Conservation (phyloP, 1,140 invertebrate genomes). For the Scaptomyza montana region DNA sequence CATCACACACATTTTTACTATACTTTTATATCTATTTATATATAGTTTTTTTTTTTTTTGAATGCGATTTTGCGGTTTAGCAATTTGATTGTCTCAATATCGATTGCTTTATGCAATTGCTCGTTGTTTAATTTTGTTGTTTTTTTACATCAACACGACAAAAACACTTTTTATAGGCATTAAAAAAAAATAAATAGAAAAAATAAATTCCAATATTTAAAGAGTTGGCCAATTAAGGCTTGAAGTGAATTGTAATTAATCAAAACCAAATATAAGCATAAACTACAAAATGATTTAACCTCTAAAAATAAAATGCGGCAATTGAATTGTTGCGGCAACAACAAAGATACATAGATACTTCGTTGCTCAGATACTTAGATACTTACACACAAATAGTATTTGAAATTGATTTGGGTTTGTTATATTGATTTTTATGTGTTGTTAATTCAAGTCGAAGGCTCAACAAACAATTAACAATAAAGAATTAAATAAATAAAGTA, state of each 20-base stretch:
- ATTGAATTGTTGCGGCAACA: slow-evolving; percentile 65
- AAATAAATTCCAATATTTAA: slow-evolving; percentile 38
- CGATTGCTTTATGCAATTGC: slow-evolving; percentile 3
- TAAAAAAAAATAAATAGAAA: slow-evolving; percentile 9
- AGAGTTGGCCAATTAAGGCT: slow-evolving; percentile 67
- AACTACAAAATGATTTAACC: slow-evolving; percentile 80
- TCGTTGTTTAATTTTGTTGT: background rate
- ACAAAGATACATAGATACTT: slow-evolving; percentile 14
- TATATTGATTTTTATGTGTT: slow-evolving; percentile 18
- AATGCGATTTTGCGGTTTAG: slow-evolving; percentile 3
- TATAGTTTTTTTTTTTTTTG: background rate
- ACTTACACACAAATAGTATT: slow-evolving; percentile 44
- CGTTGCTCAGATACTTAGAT: slow-evolving; percentile 4
- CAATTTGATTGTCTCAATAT: slow-evolving; percentile 30
- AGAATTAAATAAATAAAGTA: slow-evolving; percentile 58
- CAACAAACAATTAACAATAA: slow-evolving; percentile 68
- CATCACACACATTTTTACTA: slow-evolving; percentile 37
- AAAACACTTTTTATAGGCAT: slow-evolving; percentile 31
- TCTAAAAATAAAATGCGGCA: slow-evolving; percentile 53
- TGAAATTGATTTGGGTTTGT: slow-evolving; percentile 20
- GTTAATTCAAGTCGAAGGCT: slow-evolving; percentile 69
- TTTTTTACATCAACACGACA: slow-evolving; percentile 13
- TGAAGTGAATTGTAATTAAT: slow-evolving; percentile 75
- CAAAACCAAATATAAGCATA: slow-evolving; percentile 76
- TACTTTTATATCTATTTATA: slow-evolving; percentile 14